phyloP scores from a whole-genome alignment of 2,888 invertebrate species.

The Ormyrus nitidulus region DNA sequence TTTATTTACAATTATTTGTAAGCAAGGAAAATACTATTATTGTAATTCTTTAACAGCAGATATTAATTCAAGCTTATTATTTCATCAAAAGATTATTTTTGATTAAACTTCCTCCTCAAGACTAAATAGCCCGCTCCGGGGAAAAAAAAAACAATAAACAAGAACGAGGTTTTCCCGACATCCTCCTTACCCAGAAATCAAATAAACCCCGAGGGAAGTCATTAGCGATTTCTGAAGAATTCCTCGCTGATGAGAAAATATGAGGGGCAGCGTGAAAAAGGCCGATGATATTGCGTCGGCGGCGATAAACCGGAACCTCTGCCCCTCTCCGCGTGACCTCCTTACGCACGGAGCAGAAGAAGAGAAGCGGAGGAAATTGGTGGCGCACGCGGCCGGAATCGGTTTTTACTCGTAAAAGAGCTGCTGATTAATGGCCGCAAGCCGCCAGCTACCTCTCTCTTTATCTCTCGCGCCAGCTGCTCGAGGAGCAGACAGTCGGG shows the following conservation, averaged over 20 bases:
- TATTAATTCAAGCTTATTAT: background rate
- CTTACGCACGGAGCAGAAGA: background rate
- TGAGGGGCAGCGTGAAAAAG: background rate
- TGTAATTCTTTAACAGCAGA: background rate
- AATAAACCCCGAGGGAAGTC: constrained; percentile 12
- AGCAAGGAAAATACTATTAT: no score
- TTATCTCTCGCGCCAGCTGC: background rate
- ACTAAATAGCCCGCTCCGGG: no score
- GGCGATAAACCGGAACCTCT: constrained; percentile 1
- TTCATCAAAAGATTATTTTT: background rate
- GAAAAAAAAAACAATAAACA: no score
- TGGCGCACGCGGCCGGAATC: constrained; percentile 13
- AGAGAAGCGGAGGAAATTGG: constrained; percentile 23
- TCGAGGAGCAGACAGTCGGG: background rate
- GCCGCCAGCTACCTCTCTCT: background rate
- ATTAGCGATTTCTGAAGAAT: constrained; percentile 8
- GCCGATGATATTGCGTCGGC: constrained; percentile 18
- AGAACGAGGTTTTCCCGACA: no score
- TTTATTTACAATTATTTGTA: no score
- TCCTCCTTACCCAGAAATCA: constrained; percentile 8
- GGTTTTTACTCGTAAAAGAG: constrained; percentile 29
- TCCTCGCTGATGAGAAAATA: constrained; percentile 6
- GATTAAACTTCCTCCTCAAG: no score
- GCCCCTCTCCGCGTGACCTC: background rate
- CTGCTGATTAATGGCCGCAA: constrained; percentile 33